These are phyloP conservation scores for Diadegma fenestrale DNA, from an alignment of 2,888 invertebrate species.

Conservation along the genomic window DNA sequence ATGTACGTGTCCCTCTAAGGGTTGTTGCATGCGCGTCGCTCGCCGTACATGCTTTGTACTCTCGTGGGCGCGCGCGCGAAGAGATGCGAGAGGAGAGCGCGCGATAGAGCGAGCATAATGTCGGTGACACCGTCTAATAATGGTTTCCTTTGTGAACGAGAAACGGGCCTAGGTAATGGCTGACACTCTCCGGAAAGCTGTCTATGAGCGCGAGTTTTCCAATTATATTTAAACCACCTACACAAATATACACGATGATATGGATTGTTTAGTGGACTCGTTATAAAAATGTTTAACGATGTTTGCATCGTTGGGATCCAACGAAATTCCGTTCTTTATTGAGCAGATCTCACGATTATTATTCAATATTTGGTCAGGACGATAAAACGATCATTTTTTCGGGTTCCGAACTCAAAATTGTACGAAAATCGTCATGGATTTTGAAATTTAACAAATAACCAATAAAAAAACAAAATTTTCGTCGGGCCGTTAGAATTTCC, in stretches of 20 bases:
- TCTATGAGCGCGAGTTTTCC: conserved; percentile 42
- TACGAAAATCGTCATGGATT: too few relatives aligned
- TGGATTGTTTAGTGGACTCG: background rate
- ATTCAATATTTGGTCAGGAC: too few relatives aligned
- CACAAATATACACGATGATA: background rate
- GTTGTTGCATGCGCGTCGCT: conserved; percentile 29
- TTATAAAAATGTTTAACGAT: too few relatives aligned
- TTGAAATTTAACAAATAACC: too few relatives aligned
- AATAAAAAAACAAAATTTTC: too few relatives aligned
- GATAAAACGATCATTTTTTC: too few relatives aligned
- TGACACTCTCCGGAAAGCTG: conserved; percentile 61
- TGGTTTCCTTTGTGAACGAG: conserved; percentile 66
- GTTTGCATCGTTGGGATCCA: too few relatives aligned
- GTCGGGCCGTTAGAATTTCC: background rate
- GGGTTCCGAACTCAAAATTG: too few relatives aligned
- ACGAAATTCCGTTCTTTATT: too few relatives aligned
- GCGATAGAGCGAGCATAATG: conserved; percentile 66
- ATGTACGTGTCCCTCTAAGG: conserved; percentile 31
- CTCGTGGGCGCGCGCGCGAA: conserved; percentile 7
- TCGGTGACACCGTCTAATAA: conserved; percentile 68
- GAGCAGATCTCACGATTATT: too few relatives aligned
- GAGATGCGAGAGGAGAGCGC: conserved; percentile 8
- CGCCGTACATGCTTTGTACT: conserved; percentile 45
- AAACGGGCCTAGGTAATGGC: conserved; percentile 54
- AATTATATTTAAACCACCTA: conserved; percentile 8